Evolutionary conservation across 2,888 invertebrate species (phyloP).

Genomic region (Tenthredo distinguenda): DNA sequence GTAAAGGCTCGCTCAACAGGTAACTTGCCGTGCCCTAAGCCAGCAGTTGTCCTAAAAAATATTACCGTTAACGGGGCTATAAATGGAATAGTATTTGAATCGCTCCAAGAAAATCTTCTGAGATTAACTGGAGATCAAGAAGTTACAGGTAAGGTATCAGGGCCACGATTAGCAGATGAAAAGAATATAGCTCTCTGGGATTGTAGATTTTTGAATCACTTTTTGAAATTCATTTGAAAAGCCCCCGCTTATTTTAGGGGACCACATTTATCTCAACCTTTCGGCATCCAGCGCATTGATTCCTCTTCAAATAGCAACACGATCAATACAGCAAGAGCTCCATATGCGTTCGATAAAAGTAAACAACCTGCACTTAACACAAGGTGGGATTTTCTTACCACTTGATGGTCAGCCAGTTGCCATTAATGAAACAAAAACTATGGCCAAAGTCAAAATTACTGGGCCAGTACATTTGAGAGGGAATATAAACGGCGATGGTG

Average conservation of each 20-base stretch:
- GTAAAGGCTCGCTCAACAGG: slow-evolving; percentile 66
- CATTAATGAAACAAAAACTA: slow-evolving; percentile 63
- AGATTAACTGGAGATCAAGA: slow-evolving; percentile 79
- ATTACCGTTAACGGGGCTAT: slow-evolving; percentile 78
- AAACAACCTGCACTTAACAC: slow-evolving; percentile 60
- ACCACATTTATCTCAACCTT: slow-evolving; percentile 60
- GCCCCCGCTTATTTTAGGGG: slow-evolving; percentile 57
- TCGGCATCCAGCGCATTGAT: slow-evolving; percentile 56
- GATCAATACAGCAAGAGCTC: slow-evolving; percentile 59
- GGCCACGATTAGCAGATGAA: neutral
- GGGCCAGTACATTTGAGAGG: slow-evolving; percentile 78
- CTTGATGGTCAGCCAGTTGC: slow-evolving; percentile 60
- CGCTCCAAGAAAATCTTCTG: slow-evolving; percentile 78
- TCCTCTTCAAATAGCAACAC: slow-evolving; percentile 60
- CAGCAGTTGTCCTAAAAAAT: slow-evolving; percentile 75
- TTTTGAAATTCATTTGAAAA: neutral
- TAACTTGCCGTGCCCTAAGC: slow-evolving; percentile 65
- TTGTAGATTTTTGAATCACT: neutral
- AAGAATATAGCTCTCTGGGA: neutral
- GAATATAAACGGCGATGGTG: slow-evolving; percentile 76
- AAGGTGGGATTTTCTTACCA: slow-evolving; percentile 66
- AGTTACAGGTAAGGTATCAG: slow-evolving; percentile 71
- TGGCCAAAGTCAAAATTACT: slow-evolving; percentile 62
- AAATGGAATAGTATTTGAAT: slow-evolving; percentile 78
- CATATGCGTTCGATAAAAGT: slow-evolving; percentile 55